These are phyloP conservation scores for Trematocara stigmaticum DNA, from an alignment of 2,113 vertebrate species.

Conservation along the genomic window DNA sequence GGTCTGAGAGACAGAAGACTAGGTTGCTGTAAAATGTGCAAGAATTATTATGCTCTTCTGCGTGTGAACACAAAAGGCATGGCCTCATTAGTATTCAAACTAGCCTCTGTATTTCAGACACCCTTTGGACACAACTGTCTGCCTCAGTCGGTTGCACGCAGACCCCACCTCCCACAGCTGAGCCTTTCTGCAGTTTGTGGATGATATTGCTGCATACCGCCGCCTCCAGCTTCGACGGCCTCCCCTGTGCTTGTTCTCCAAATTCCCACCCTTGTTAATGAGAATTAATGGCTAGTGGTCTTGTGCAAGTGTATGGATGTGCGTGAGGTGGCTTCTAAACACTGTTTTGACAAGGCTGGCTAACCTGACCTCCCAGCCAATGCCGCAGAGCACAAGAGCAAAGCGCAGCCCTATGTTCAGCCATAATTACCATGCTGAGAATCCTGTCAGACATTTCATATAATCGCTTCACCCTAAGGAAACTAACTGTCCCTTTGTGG, in stretches of 20 bases:
- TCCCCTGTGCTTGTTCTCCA: neutral
- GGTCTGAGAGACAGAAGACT: neutral
- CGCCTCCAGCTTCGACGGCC: neutral
- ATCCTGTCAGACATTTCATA: constrained; percentile 52
- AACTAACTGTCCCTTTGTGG: constrained; percentile 38
- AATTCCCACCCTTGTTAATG: constrained; percentile 51
- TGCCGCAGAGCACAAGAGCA: constrained; percentile 24
- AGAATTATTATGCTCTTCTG: neutral
- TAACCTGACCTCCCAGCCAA: constrained; percentile 30
- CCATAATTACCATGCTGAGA: constrained; percentile 53
- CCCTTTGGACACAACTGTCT: constrained; percentile 23
- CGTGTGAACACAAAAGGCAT: neutral
- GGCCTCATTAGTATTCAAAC: constrained; percentile 43
- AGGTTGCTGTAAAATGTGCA: neutral
- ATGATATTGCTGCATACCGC: neutral
- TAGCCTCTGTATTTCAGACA: constrained; percentile 19
- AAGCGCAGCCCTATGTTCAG: neutral
- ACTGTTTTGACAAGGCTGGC: constrained; percentile 32
- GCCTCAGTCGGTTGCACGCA: constrained; percentile 27
- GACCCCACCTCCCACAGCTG: constrained; percentile 17
- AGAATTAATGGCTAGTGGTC: constrained; percentile 43
- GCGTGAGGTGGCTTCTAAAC: constrained; percentile 32
- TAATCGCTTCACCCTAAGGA: constrained; percentile 41
- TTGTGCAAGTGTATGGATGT: neutral
- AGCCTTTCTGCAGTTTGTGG: constrained; percentile 19